Evolutionary conservation across 2,113 vertebrate species (phyloP), one percentile per base, ranked within the genome.

Genomic region (Bombycilla garrulus): DNA sequence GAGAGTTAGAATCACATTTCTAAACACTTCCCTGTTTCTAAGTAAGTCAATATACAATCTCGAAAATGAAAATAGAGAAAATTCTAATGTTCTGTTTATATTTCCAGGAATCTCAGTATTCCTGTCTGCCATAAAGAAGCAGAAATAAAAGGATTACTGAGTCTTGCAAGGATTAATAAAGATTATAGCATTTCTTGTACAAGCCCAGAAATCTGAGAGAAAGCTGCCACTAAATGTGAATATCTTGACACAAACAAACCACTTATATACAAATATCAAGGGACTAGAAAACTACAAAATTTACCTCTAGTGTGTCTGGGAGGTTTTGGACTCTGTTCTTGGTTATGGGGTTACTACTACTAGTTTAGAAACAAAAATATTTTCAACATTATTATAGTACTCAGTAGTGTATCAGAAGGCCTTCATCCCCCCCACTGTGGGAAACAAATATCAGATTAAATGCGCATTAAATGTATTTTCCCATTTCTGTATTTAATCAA

Each of bases 81-180:
- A 31, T 13, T 14, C 2, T 2, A 13, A 50, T 8, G 3, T 33
- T 44, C 28, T 44, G 2, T 29, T 74, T 38, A 7, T 45, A 13
- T 45, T 64, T 61, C 26, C 17, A 47, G 20, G 12, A 70, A 73
- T 50, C 19, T 44, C 6, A 31, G 23, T 38, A 47, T 44, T 51
- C 1, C 0, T 66, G 66, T 74, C 36, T 70, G 18, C 2, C 11
- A 28, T 4, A 61, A 42, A 60, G 5, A 61, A 51, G 2, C 15
- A 74, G 6, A 51, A 57, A n/a, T 13, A 36, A 31, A 56, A 65
- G 24, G 2, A 4, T 45, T 36, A 28, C 1, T 0, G 0, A 72
- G 23, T 40, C 12, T 67, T 71, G 64, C 14, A 25, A 50, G 53
- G 14, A 29, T 9, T 42, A 11, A 7, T 33, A 31, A 31, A n/a